Evolutionary conservation across 1,140 invertebrate species (phyloP), one percentile per base, ranked within the genome.

Genomic region (Sitobion miscanthi): DNA sequence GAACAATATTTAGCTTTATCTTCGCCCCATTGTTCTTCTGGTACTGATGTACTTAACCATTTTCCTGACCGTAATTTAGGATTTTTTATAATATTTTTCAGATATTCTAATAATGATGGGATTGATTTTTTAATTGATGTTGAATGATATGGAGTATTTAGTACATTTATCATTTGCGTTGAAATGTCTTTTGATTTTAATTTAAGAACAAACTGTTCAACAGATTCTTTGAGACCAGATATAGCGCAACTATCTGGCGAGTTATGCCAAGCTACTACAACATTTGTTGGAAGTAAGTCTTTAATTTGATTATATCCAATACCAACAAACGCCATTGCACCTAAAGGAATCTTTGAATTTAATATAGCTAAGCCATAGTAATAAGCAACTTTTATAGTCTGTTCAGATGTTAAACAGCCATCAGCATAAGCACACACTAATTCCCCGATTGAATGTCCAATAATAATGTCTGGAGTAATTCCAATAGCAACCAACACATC

Each of bases 31-130:
- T 96, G 94, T 3, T 95, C 95, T 94, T 98, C 97, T 0, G 97
- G 96, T 45, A 98, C 96, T 1, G 98, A 99, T 0, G 98, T 97
- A 94, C 98, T 98, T 1, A 99, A 95, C 98, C 99, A 99, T 94
- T 97, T 97, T 0, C 95, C 94, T 21, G 97, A 97, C 54, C 98
- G 96, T 23, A 95, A 94, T 94, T 97, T 97, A 0, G 98, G 97
- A 2, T 96, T 94, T 0, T 96, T 96, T 85, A 97, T 96, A 3
- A 97, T 96, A 95, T 97, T 95, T 94, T 95, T 96, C 93, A 99
- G 95, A 94, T 97, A 97, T 94, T 96, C 95, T 20, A 98, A 95
- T 30, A 99, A 95, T 86, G 96, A 96, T 4, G 97, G 97, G 38
- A 97, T 97, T 94, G 97, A 97, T 85, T 96, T 96, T 86, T 96